Conservation (phyloP, 2,888 invertebrate species). For the Pteria penguin region DNA sequence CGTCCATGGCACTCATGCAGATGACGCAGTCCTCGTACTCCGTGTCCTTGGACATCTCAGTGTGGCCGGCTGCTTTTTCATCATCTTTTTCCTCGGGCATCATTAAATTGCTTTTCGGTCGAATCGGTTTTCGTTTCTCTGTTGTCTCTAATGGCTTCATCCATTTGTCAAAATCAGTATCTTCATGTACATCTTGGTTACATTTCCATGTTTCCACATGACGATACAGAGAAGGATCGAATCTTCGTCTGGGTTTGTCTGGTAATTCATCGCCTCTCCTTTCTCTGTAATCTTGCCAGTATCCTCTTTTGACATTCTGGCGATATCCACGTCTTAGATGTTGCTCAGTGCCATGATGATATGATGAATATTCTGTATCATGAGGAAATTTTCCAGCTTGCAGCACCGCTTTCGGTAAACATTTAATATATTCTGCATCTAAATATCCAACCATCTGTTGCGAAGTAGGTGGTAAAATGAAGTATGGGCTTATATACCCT, state of each 20-base stretch:
- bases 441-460: too few species aligned
- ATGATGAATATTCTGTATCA: too few species aligned
- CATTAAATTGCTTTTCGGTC: neutral
- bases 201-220: conserved; percentile 3
- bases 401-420: too few species aligned
- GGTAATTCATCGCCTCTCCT: neutral
- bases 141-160: neutral
- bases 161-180: neutral
- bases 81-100: neutral
- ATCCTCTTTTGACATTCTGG: too few species aligned
- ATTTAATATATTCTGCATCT: too few species aligned
- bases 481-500: too few species aligned
- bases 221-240: neutral
- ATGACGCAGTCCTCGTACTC: conserved; percentile 50
- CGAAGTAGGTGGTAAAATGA: too few species aligned
- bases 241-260: neutral
- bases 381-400: too few species aligned
- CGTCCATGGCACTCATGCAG: conserved; percentile 52
- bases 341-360: too few species aligned
- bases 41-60: neutral
- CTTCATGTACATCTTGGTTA: neutral
- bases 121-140: neutral
- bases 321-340: too few species aligned
- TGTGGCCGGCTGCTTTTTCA: neutral
- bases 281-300: neutral